A percentile compares a stretch with the other conserved stretches of the same genome.
Evolutionary conservation across 1,140 invertebrate species (phyloP).

Genomic region (Drosophila ercepeae): DNA sequence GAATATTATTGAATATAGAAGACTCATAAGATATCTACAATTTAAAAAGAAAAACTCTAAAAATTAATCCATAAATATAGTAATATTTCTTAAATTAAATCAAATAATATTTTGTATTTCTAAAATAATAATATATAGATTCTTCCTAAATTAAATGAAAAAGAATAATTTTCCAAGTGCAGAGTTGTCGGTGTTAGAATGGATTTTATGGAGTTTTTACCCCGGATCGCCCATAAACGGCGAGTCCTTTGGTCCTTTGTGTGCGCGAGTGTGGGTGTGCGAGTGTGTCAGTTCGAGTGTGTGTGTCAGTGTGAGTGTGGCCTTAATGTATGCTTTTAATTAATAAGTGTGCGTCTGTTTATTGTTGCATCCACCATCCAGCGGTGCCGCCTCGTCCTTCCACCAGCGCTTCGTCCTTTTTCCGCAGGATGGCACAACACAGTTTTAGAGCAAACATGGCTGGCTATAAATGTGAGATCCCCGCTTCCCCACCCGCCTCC

Average conservation of each 20-base stretch:
- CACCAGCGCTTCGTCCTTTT: not conserved
- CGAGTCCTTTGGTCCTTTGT: conserved; percentile 25
- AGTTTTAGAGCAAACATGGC: conserved; percentile 72
- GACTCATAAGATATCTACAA: no score
- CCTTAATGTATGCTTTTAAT: conserved; percentile 72
- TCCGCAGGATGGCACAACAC: conserved; percentile 20
- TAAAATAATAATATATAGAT: no score
- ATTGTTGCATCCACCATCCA: conserved; percentile 50
- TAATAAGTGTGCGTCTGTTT: conserved; percentile 69
- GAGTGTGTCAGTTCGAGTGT: conserved; percentile 3
- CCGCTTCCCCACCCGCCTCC: not conserved
- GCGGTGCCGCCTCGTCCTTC: not conserved
- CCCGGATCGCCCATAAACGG: conserved; percentile 65
- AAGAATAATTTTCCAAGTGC: no score
- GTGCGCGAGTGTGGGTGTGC: conserved; percentile 19
- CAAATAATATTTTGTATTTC: no score
- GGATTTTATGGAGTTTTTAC: conserved; percentile 52
- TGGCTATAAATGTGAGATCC: conserved; percentile 56
- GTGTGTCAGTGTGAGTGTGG: conserved; percentile 8
- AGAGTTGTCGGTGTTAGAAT: conserved; percentile 4
- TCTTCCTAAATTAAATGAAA: no score
- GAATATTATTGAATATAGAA: no score
- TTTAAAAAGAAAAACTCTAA: no score
- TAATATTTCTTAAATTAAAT: no score
- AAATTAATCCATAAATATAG: no score